Conservation (phyloP, 2,888 invertebrate genomes). For the Aethes cnicana region DNA sequence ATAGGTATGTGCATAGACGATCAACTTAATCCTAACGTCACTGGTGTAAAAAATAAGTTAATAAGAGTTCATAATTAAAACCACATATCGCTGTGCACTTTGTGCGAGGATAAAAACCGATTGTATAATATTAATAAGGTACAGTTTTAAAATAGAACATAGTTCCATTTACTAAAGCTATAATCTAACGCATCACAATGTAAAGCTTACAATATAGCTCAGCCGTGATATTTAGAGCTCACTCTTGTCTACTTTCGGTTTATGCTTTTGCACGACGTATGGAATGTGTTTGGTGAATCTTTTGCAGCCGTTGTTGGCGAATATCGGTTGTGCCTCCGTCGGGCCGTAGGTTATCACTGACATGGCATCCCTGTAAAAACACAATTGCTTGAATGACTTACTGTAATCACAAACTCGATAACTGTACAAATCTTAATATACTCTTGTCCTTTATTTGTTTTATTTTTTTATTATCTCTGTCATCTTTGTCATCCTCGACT, state of each 20-base stretch:
- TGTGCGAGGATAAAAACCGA: not conserved
- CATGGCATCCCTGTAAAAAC: constrained; percentile 82
- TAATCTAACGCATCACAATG: constrained; percentile 15
- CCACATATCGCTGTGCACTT: not conserved
- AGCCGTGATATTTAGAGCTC: constrained; percentile 27
- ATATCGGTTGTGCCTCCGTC: constrained; percentile 87
- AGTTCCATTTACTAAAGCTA: constrained; percentile 6
- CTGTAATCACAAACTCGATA: no score
- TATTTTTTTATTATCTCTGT: no score
- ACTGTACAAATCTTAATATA: no score
- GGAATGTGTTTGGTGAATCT: constrained; percentile 90
- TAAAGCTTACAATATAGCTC: not conserved
- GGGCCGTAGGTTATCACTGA: constrained; percentile 88
- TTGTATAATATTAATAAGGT: constrained; percentile 2
- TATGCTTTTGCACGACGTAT: constrained; percentile 71
- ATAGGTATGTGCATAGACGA: no score
- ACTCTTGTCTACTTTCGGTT: constrained; percentile 36
- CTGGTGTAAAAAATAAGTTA: no score
- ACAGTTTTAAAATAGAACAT: not conserved
- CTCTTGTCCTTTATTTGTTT: no score
- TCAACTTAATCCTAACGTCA: no score
- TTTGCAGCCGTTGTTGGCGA: constrained; percentile 95
- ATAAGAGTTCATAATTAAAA: no score
- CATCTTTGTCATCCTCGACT: no score
- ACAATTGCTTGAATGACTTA: not conserved